phyloP scores from a whole-genome alignment of 1,140 invertebrate species.

The Sarcophaga bullata region DNA sequence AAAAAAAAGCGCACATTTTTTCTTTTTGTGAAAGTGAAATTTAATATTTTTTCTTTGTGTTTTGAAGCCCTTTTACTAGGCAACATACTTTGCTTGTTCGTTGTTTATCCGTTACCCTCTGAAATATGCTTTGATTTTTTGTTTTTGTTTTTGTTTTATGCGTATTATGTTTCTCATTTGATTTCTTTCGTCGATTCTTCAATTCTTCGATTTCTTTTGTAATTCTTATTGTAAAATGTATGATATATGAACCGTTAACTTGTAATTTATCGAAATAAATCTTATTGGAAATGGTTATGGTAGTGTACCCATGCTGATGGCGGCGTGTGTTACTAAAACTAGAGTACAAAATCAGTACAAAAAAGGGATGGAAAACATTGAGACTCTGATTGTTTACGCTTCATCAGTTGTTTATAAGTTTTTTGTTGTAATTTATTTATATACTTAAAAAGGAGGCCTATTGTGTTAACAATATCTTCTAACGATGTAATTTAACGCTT shows the following conservation, averaged over 20 bases:
- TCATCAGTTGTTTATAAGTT: not conserved
- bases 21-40: too few relatives aligned
- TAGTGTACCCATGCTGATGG: not conserved
- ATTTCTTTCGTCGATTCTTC: not conserved
- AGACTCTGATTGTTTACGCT: not conserved
- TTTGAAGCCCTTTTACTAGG: not conserved
- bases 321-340: not conserved
- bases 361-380: too few relatives aligned
- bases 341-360: too few relatives aligned
- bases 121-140: constrained; percentile 9
- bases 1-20: too few relatives aligned
- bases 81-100: not conserved
- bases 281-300: not conserved
- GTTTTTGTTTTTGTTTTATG: constrained; percentile 13
- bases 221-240: not conserved
- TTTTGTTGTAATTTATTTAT: not conserved
- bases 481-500: constrained; percentile 21
- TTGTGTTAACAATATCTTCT: constrained; percentile 23
- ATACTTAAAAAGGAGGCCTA: not conserved
- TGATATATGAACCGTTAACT: constrained; percentile 24
- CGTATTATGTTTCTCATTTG: not conserved
- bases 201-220: not conserved
- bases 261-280: constrained; percentile 17
- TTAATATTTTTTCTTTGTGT: too few relatives aligned
- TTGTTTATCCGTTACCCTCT: not conserved